Base-by-base conservation (phyloP, 2,797 vertebrate species). In the Artibeus jamaicensis region DNA sequence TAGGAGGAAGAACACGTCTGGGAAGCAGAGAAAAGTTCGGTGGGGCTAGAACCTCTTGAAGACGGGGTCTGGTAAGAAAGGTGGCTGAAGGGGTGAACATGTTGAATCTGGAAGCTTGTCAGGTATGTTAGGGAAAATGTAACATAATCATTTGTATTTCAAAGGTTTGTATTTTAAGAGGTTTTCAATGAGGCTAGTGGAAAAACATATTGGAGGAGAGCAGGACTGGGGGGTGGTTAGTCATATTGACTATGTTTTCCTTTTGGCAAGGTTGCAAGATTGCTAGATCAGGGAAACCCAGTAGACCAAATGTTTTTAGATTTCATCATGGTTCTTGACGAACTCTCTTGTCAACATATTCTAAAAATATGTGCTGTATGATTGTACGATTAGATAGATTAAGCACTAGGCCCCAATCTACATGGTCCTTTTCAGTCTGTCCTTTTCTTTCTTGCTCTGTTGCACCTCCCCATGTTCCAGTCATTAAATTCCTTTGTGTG, bases 281-380 rank as follows among this genome's bases (percentile, higher is more conserved):
- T 53, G 62, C 57, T 71, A 79, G 48, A 76, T 89, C 71, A 81
- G 48, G 57, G 34, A 85, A 85, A 86, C 91, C 37, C 46, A 44
- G 53, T 16, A 78, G 67, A 77, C 48, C 87, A 67, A 79, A 50
- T 82, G 42, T 26, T 89, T 91, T 77, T 62, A 46, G 76, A 94
- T 93, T 96, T 96, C 86, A 74, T 87, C 84, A 42, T 46, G 74
- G 18, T 8, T 73, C 44, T 95, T 74, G 44, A 89, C 46, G 76
- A 94, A 32, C 29, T 70, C 46, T 53, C 67, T 82, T 91, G 84
- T 97, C 87, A 93, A 67, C 79, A 96, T 59, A 81, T 65, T 88
- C 76, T 90, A 37, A 74, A 95, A 95, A 53, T 89, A 89, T 34
- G 7, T 55, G 44, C 21, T 34, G 44, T 59, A 46, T 82, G 46